Conservation (phyloP, 2,888 invertebrate species). For the Acrocyrtus sp. region DNA sequence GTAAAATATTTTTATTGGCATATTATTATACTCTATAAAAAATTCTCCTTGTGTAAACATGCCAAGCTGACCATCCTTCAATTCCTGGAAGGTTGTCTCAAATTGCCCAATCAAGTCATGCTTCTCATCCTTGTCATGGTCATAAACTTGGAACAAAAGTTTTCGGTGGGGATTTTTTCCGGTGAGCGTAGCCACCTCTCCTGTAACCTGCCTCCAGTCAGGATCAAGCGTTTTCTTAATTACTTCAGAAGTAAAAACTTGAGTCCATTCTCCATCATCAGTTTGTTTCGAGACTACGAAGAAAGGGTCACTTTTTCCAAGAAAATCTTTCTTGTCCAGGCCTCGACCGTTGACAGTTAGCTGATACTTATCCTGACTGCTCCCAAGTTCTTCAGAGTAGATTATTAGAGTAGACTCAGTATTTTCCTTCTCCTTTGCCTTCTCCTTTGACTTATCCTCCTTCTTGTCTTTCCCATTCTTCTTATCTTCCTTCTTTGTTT, state of each 20-base stretch:
- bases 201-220: slow-evolving; percentile 68
- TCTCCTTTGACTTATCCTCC: no score
- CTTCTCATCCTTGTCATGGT: slow-evolving; percentile 68
- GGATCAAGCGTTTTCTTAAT: slow-evolving; percentile 70
- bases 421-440: no score
- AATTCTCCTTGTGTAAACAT: no score
- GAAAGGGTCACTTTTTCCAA: slow-evolving; percentile 70
- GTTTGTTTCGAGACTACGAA: slow-evolving; percentile 67
- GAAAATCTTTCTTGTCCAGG: slow-evolving; percentile 69
- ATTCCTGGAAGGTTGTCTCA: slow-evolving; percentile 66
- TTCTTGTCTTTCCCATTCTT: no score
- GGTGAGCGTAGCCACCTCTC: slow-evolving; percentile 66
- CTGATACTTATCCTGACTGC: slow-evolving; percentile 65
- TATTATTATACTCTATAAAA: no score
- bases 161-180: slow-evolving; percentile 68
- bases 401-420: slow-evolving; percentile 50
- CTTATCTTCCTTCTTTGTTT: no score
- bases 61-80: slow-evolving; percentile 63
- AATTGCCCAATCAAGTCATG: slow-evolving; percentile 69
- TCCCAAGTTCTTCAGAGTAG: slow-evolving; percentile 62
- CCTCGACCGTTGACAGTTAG: slow-evolving; percentile 66
- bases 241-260: slow-evolving; percentile 69
- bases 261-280: slow-evolving; percentile 67
- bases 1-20: slow-evolving; percentile 1
- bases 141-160: slow-evolving; percentile 68